Conservation (phyloP, 1,140 invertebrate genomes). For the Bursaphelenchus mucronatus region DNA sequence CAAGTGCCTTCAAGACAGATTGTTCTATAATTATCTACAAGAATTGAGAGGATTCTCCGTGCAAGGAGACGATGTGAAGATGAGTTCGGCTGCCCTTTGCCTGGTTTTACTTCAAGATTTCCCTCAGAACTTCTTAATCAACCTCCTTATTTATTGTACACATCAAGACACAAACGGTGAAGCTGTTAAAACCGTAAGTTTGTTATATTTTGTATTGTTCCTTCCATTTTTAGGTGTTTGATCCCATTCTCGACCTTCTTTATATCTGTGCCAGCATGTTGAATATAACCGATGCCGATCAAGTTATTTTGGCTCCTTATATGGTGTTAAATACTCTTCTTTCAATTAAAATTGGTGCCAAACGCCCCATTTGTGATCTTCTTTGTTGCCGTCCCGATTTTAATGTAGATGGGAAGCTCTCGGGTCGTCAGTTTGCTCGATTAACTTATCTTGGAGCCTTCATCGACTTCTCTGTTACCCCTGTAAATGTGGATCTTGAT, state of each 20-base stretch:
- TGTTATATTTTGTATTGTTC: not conserved
- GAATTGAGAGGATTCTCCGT: constrained; percentile 15
- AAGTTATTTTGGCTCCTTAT: constrained; percentile 5
- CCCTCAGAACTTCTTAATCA: not conserved
- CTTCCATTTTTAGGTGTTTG: constrained; percentile 3
- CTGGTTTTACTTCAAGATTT: not conserved
- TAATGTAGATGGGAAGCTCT: constrained; percentile 68
- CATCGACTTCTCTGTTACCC: constrained; percentile 73
- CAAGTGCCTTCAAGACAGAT: not conserved
- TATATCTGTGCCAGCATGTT: constrained; percentile 1
- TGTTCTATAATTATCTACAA: constrained; percentile 8
- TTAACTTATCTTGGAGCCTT: constrained; percentile 83
- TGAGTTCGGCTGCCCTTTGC: constrained; percentile 1
- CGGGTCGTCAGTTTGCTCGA: constrained; percentile 75
- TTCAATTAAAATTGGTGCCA: constrained; percentile 27
- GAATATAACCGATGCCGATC: not conserved
- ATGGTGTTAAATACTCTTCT: constrained; percentile 13
- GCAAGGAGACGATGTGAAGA: not conserved
- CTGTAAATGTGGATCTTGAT: constrained; percentile 66
- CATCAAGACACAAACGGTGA: not conserved
- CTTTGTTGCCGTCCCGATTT: constrained; percentile 69
- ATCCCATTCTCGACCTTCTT: not conserved
- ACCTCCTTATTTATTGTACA: not conserved
- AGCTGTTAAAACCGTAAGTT: not conserved
- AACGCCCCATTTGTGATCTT: constrained; percentile 34